Conservation (phyloP, 2,797 vertebrate genomes). For the Sebastes taczanowskii region DNA sequence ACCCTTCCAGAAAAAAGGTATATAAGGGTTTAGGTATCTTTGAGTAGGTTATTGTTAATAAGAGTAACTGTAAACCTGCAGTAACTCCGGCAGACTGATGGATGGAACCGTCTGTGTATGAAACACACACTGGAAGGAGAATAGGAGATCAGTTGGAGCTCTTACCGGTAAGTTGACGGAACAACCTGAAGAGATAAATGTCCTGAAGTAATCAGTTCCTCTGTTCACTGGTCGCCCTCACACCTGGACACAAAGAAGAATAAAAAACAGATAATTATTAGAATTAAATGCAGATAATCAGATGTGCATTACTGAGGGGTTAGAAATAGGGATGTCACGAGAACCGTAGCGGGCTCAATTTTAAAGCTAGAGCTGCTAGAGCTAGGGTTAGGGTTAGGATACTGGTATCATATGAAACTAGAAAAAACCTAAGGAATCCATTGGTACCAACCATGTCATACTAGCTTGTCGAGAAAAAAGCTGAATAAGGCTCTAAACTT, state of each 20-base stretch:
- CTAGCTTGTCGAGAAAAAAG: too few relatives aligned
- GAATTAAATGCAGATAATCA: background rate
- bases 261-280: background rate
- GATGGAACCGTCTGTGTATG: background rate
- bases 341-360: too few relatives aligned
- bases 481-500: too few relatives aligned
- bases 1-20: background rate
- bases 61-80: background rate
- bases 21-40: background rate
- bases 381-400: too few relatives aligned
- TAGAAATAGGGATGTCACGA: too few relatives aligned
- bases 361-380: too few relatives aligned
- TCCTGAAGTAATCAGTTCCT: constrained; percentile 14
- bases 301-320: background rate
- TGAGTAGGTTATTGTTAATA: background rate
- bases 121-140: background rate
- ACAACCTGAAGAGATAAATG: background rate
- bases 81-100: background rate
- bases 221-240: background rate
- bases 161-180: constrained; percentile 42
- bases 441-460: too few relatives aligned
- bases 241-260: constrained; percentile 30
- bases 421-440: too few relatives aligned
- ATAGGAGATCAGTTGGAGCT: background rate
- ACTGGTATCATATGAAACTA: too few relatives aligned